phyloP scores from a whole-genome alignment of 2,888 invertebrate species.

The Sinopyrophorus schimmeli region DNA sequence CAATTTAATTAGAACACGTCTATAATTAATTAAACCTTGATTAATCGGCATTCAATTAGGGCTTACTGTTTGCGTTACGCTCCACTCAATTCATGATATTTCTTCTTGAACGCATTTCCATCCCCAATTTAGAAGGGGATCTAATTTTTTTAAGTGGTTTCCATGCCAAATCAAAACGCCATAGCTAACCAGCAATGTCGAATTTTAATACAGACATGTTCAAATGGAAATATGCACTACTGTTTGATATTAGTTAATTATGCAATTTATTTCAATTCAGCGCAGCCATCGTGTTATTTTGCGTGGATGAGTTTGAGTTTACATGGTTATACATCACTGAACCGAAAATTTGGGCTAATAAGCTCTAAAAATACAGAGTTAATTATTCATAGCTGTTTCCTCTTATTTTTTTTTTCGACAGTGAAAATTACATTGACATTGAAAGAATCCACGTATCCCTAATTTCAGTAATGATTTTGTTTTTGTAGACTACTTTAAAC shows the following conservation, averaged over 20 bases:
- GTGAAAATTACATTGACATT: constrained; percentile 2
- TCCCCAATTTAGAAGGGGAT: neutral
- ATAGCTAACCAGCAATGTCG: constrained; percentile 1
- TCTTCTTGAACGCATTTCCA: neutral
- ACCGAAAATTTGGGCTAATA: constrained; percentile 15
- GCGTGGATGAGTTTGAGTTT: constrained; percentile 6
- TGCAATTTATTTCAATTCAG: constrained; percentile 21
- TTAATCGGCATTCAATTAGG: constrained; percentile 19
- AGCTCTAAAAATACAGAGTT: constrained; percentile 7
- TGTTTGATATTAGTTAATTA: constrained; percentile 20
- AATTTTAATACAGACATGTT: constrained; percentile 8
- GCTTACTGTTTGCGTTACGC: constrained; percentile 6
- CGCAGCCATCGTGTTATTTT: constrained; percentile 5
- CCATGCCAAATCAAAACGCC: neutral
- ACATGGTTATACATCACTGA: constrained; percentile 5
- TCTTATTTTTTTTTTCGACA: no score
- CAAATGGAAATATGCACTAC: neutral
- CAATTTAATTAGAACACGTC: constrained; percentile 17
- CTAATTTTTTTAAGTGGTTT: no score
- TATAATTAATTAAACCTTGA: constrained; percentile 18
- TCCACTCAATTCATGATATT: constrained; percentile 2
- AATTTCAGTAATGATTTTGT: constrained; percentile 5
- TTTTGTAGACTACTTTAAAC: no score
- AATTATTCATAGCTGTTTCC: constrained; percentile 11
- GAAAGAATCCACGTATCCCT: constrained; percentile 4